These are phyloP conservation scores for Ricordea florida DNA, from an alignment of 92 coral and sea anemone species.

Conservation along the genomic window DNA sequence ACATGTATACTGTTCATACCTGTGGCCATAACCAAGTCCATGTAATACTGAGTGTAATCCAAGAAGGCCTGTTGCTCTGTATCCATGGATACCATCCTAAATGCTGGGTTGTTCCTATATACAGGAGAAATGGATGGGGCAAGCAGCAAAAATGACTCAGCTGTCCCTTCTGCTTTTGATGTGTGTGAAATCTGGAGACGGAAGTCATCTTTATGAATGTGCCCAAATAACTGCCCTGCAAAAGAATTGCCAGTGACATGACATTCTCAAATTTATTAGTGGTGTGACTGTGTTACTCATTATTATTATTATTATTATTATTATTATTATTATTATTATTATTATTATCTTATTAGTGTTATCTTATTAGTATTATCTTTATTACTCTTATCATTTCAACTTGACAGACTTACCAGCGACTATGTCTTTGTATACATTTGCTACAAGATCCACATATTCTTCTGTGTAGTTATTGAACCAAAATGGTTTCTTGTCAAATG, in stretches of 20 bases:
- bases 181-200: slow-evolving; percentile 63
- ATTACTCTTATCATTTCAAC: background rate
- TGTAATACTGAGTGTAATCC: slow-evolving; percentile 83
- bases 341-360: background rate
- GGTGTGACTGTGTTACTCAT: background rate
- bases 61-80: slow-evolving; percentile 50
- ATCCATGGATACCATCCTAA: slow-evolving; percentile 76
- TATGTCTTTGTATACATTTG: slow-evolving; percentile 63
- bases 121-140: slow-evolving; percentile 80
- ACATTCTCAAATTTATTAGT: too few relatives aligned
- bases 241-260: too few relatives aligned
- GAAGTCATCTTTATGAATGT: slow-evolving; percentile 89
- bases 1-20: slow-evolving; percentile 40
- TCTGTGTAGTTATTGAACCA: slow-evolving; percentile 84
- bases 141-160: slow-evolving; percentile 64
- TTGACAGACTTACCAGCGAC: slow-evolving; percentile 71
- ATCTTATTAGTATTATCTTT: background rate
- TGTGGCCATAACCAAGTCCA: slow-evolving; percentile 96
- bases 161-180: slow-evolving; percentile 12
- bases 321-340: background rate
- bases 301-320: background rate
- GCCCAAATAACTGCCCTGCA: slow-evolving; percentile 90
- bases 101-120: slow-evolving; percentile 85
- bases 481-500: slow-evolving; percentile 21
- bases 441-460: slow-evolving; percentile 59